Evolutionary conservation across 2,113 vertebrate genomes (phyloP).

Genomic region (Copsychus sechellarum): DNA sequence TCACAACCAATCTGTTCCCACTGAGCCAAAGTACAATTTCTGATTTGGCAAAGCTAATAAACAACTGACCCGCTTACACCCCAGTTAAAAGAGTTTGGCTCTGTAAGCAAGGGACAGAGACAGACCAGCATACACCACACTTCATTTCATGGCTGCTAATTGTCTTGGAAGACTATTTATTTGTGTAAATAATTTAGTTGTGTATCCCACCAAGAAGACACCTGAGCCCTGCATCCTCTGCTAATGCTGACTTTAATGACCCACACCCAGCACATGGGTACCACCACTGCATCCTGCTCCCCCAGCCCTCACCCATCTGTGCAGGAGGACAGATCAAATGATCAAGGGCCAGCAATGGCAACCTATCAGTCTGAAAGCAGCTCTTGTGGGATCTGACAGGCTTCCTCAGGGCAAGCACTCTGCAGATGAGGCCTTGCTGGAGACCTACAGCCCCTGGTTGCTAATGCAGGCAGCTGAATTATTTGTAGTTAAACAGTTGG

Average conservation of each 20-base stretch:
- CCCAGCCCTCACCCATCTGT: slow-evolving; percentile 7
- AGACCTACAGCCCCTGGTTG: neutral
- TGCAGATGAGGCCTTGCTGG: slow-evolving; percentile 10
- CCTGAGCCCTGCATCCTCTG: slow-evolving; percentile 41
- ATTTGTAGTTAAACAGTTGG: neutral
- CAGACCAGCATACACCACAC: neutral
- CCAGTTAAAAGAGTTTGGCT: neutral
- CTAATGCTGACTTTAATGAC: slow-evolving; percentile 31
- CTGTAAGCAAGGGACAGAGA: neutral
- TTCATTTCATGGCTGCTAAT: neutral
- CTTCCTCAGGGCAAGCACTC: neutral
- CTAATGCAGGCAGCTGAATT: neutral
- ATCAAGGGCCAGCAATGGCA: neutral
- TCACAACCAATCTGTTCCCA: neutral
- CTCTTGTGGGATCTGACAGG: neutral
- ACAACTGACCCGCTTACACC: neutral
- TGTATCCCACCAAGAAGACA: slow-evolving; percentile 15
- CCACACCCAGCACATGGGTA: neutral
- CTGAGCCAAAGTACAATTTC: neutral
- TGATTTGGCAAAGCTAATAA: neutral
- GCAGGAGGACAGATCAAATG: neutral
- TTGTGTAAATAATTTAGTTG: slow-evolving; percentile 56
- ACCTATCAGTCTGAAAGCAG: neutral
- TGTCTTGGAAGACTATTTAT: slow-evolving; percentile 14
- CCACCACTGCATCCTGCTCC: neutral